These are phyloP conservation scores for Anas platyrhynchos DNA, from an alignment of 2,113 vertebrate species.

Conservation along the genomic window DNA sequence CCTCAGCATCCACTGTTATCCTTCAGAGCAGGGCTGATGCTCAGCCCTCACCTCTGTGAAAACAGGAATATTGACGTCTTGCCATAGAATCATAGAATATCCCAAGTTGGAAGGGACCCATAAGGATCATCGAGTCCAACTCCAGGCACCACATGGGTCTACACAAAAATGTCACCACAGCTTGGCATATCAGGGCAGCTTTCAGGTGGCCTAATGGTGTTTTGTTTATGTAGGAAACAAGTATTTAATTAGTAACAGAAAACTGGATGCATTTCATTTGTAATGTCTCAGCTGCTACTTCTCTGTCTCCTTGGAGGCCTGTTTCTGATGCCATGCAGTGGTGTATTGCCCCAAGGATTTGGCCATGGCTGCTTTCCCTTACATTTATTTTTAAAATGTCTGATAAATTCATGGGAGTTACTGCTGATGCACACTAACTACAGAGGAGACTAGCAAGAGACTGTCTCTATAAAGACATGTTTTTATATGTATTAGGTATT, in stretches of 20 bases:
- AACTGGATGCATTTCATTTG: not conserved
- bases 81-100: too few species aligned
- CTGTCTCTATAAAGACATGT: accelerated
- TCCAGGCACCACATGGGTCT: too few species aligned
- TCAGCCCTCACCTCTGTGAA: not conserved
- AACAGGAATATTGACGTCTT: not conserved
- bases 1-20: not conserved
- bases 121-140: too few species aligned
- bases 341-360: not conserved
- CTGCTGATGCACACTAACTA: accelerated
- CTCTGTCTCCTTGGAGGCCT: not conserved
- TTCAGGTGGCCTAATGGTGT: not conserved
- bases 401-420: not conserved
- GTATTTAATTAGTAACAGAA: not conserved
- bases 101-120: too few species aligned
- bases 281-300: too few species aligned
- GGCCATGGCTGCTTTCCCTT: not conserved
- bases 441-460: not conserved
- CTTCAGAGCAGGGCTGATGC: not conserved
- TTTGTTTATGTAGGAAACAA: not conserved
- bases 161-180: accelerated
- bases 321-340: not conserved
- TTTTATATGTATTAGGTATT: not conserved
- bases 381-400: not conserved
- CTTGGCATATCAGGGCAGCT: not conserved